These are phyloP conservation scores for Nezara viridula DNA, from an alignment of 2,888 invertebrate genomes.

Conservation along the genomic window DNA sequence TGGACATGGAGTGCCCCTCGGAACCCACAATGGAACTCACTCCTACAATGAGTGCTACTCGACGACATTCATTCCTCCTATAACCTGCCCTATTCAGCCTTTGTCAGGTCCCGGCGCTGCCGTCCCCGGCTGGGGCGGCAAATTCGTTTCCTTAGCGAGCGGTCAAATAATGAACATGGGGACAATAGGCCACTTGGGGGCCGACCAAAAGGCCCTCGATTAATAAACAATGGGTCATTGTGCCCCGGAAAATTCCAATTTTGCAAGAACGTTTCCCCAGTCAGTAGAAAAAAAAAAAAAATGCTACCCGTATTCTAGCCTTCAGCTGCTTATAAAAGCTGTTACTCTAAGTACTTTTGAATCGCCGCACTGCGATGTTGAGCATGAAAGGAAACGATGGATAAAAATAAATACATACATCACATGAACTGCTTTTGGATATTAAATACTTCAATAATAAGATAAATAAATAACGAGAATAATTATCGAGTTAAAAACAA, in stretches of 20 bases:
- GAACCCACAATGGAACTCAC: constrained; percentile 3
- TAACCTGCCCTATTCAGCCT: constrained; percentile 47
- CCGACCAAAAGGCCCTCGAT: constrained; percentile 20
- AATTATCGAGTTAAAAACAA: no score
- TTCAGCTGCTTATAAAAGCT: background rate
- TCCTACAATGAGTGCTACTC: constrained; percentile 48
- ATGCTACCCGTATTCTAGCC: background rate
- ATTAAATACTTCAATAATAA: no score
- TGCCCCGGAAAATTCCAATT: constrained; percentile 35
- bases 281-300: background rate
- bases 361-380: background rate
- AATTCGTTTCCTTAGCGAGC: constrained; percentile 50
- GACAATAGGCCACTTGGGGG: constrained; percentile 43
- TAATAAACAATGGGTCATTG: constrained; percentile 29
- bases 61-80: constrained; percentile 41
- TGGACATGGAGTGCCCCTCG: constrained; percentile 28
- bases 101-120: background rate
- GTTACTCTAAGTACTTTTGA: background rate
- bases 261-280: constrained; percentile 41
- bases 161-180: constrained; percentile 28
- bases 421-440: no score
- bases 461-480: no score
- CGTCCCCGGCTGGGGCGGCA: background rate
- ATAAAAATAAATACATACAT: background rate
- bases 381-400: background rate